Evolutionary conservation across 2,113 vertebrate genomes (phyloP).

Genomic region (Macrotis lagotis): DNA sequence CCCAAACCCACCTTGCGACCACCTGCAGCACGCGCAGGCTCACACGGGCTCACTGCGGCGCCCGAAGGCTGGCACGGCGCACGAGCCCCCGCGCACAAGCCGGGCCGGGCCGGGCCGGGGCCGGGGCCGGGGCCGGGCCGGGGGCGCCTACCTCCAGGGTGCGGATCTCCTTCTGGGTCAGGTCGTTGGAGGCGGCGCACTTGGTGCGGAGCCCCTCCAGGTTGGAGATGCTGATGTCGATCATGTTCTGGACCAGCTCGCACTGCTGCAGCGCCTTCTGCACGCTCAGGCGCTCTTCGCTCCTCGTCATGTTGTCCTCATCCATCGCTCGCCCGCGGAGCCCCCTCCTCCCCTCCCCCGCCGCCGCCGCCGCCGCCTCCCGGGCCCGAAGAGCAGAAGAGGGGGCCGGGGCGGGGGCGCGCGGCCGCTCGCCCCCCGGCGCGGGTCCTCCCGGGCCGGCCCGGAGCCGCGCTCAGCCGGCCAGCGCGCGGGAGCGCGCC

Average conservation of each 20-base stretch:
- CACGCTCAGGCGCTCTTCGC: conserved; percentile 93
- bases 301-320: conserved; percentile 93
- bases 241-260: conserved; percentile 98
- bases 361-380: conserved; percentile 77
- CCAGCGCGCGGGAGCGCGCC: conserved; percentile 54
- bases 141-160: conserved; percentile 97
- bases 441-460: conserved; percentile 81
- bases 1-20: conserved; percentile 90
- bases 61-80: too few relatives aligned
- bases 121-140: too few relatives aligned
- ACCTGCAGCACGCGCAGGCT: conserved; percentile 95
- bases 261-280: conserved; percentile 99
- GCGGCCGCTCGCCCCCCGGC: conserved; percentile 78
- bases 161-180: conserved; percentile 97
- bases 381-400: background rate
- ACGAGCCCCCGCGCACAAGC: conserved; percentile 77
- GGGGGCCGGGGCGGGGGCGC: conserved; percentile 51
- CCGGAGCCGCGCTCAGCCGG: conserved; percentile 88
- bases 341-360: conserved; percentile 61
- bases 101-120: too few relatives aligned
- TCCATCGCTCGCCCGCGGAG: conserved; percentile 90
- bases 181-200: conserved; percentile 98
- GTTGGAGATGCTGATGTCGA: conserved; percentile 98
- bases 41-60: conserved; percentile 88
- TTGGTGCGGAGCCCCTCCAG: conserved; percentile 97